phyloP scores from a whole-genome alignment of 2,797 vertebrate genomes.

The Muraenolepis orangiensis region DNA sequence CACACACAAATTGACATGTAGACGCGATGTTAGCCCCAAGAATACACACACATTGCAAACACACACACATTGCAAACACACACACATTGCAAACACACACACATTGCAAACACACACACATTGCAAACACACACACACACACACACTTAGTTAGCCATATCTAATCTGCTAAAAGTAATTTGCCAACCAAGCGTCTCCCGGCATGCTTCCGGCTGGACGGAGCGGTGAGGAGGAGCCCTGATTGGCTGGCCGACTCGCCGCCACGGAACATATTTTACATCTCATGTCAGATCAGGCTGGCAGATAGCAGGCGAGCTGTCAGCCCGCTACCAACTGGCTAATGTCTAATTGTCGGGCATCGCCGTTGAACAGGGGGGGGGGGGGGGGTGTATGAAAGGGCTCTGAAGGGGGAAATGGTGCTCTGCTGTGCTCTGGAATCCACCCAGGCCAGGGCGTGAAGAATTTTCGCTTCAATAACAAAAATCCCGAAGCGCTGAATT shows the following conservation, averaged over 20 bases:
- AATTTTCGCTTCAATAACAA: neutral
- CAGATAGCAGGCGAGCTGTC: conserved; percentile 50
- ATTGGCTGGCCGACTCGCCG: conserved; percentile 46
- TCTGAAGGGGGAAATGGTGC: conserved; percentile 26
- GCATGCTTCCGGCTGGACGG: conserved; percentile 35
- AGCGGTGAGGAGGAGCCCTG: conserved; percentile 38
- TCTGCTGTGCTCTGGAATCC: conserved; percentile 7
- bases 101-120: conserved; percentile 20
- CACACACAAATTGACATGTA: conserved; percentile 1
- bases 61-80: neutral
- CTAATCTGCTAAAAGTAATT: conserved; percentile 38
- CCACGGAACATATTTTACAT: conserved; percentile 58
- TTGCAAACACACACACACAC: conserved; percentile 8
- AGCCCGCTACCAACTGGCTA: conserved; percentile 53
- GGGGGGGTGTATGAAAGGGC: conserved; percentile 33
- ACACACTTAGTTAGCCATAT: conserved; percentile 28
- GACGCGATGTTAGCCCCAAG: neutral
- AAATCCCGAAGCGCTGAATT: neutral
- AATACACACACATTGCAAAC: neutral
- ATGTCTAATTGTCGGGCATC: conserved; percentile 50
- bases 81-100: conserved; percentile 6
- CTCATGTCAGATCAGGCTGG: conserved; percentile 58
- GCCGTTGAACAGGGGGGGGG: too few relatives aligned
- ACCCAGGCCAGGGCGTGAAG: conserved; percentile 11
- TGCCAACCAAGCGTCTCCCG: conserved; percentile 45